These are phyloP conservation scores for Leptopilina syphax DNA, from an alignment of 2,888 invertebrate species.

Conservation along the genomic window DNA sequence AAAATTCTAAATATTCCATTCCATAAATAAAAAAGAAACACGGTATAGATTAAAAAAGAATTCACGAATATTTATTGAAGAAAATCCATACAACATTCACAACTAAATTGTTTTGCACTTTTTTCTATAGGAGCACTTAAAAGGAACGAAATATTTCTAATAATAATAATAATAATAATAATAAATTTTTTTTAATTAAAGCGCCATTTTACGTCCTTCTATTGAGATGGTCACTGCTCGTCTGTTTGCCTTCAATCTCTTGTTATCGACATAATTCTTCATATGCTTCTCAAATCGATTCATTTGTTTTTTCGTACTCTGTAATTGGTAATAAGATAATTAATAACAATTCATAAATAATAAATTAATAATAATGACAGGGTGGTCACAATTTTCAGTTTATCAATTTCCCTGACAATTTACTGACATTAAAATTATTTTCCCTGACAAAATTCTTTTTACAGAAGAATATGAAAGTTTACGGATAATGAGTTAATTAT, in stretches of 20 bases:
- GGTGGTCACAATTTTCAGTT: too few species aligned
- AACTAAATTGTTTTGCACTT: neutral
- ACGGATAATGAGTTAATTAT: too few species aligned
- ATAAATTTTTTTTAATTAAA: conserved; percentile 78
- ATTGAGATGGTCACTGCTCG: conserved; percentile 96
- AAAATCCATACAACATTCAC: neutral
- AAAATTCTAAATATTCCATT: too few species aligned
- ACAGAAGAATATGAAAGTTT: too few species aligned
- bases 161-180: neutral
- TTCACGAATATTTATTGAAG: neutral
- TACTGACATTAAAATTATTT: too few species aligned
- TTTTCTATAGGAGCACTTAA: neutral
- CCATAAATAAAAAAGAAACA: too few species aligned
- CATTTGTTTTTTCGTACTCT: conserved; percentile 89
- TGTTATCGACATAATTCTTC: conserved; percentile 92
- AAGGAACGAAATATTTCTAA: neutral
- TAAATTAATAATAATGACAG: neutral
- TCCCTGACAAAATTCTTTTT: too few species aligned
- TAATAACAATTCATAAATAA: too few species aligned
- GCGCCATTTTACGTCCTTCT: conserved; percentile 96
- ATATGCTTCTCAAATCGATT: conserved; percentile 95
- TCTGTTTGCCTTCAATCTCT: conserved; percentile 86
- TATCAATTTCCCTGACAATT: too few species aligned
- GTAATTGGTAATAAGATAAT: conserved; percentile 54
- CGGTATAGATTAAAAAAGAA: neutral